A percentile compares a stretch with the other conserved stretches of the same genome.
phyloP scores from a whole-genome alignment of 1,140 invertebrate species.

The Temnothorax longispinosus region DNA sequence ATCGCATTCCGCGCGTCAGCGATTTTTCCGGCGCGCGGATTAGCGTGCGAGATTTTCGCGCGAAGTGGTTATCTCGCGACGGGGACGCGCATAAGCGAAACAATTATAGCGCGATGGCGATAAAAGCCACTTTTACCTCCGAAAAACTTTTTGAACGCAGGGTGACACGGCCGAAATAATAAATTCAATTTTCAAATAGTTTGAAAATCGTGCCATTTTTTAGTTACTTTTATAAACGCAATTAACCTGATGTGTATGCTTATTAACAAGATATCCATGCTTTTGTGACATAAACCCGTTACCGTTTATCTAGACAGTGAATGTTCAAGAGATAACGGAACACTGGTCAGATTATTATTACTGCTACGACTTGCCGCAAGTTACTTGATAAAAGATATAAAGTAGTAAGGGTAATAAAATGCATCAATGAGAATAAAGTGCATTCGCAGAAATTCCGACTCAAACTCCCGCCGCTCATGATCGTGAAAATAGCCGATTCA shows the following conservation, averaged over 20 bases:
- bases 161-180: neutral
- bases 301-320: neutral
- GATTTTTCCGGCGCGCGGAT: slow-evolving; percentile 42
- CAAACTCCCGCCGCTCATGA: slow-evolving; percentile 8
- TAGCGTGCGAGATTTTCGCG: slow-evolving; percentile 36
- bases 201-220: neutral
- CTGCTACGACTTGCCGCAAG: neutral
- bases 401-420: neutral
- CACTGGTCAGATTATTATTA: slow-evolving; percentile 7
- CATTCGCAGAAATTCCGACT: slow-evolving; percentile 17
- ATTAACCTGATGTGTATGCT: neutral
- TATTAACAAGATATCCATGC: neutral
- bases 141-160: slow-evolving; percentile 25
- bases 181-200: slow-evolving; percentile 17
- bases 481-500: slow-evolving; percentile 38
- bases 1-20: slow-evolving; percentile 45
- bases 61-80: slow-evolving; percentile 38
- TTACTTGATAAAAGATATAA: slow-evolving; percentile 21
- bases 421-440: neutral
- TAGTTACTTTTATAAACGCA: neutral
- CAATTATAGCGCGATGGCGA: slow-evolving; percentile 7
- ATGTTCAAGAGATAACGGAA: neutral
- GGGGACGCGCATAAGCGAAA: slow-evolving; percentile 30
- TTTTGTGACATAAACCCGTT: neutral
- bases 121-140: slow-evolving; percentile 43